Evolutionary conservation across 2,888 invertebrate genomes (phyloP).

Genomic region (Epirrhoe alternata): DNA sequence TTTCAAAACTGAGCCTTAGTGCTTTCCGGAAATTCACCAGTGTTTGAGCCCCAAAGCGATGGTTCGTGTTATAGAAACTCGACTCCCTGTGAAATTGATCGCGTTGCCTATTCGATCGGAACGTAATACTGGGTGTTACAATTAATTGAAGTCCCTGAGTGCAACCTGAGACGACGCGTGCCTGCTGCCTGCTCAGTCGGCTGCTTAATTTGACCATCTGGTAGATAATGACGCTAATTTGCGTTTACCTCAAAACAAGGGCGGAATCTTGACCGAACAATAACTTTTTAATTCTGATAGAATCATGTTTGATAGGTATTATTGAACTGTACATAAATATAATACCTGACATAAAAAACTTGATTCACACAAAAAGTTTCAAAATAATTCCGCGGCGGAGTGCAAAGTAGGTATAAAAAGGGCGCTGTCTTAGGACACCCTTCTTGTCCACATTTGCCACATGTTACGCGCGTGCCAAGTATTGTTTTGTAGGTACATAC

Average conservation of each 20-base stretch:
- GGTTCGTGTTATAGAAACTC: conserved; percentile 51
- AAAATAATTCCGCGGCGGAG: conserved; percentile 2
- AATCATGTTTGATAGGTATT: too few species aligned
- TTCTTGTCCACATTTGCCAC: conserved; percentile 14
- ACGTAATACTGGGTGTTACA: conserved; percentile 64
- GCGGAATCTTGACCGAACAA: not conserved
- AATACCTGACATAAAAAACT: too few species aligned
- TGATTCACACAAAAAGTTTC: too few species aligned
- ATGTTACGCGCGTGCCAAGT: conserved; percentile 27
- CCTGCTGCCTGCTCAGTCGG: conserved; percentile 65
- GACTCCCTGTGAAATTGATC: conserved; percentile 63
- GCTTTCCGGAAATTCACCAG: conserved; percentile 16
- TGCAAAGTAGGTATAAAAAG: conserved; percentile 19
- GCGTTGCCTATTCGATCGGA: conserved; percentile 55
- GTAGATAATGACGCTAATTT: conserved; percentile 51
- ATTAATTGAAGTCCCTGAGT: conserved; percentile 76
- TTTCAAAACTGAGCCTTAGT: conserved; percentile 4
- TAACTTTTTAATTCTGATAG: not conserved
- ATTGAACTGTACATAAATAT: too few species aligned
- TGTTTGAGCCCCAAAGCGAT: conserved; percentile 18
- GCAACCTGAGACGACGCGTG: conserved; percentile 70
- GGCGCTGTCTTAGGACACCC: conserved; percentile 16
- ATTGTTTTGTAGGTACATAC: conserved; percentile 10
- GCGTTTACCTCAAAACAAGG: conserved; percentile 49
- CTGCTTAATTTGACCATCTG: conserved; percentile 70